Conservation (phyloP, 2,888 invertebrate species). For the Miltochrista miniata region DNA sequence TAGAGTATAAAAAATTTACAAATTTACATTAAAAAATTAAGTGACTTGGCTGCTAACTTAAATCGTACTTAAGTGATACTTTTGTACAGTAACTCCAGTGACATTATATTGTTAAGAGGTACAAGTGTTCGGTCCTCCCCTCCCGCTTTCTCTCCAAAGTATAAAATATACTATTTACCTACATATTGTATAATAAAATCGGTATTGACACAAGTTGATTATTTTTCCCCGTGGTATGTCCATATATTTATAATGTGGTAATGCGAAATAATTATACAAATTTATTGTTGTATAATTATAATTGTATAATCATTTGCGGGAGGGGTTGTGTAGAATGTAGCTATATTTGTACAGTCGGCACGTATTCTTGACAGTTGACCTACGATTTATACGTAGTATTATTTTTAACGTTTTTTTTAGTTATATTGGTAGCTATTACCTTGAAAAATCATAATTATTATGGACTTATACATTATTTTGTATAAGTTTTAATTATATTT, state of each 20-base stretch:
- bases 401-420: conserved; percentile 34
- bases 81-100: conserved; percentile 64
- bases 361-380: conserved; percentile 28
- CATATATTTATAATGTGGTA: neutral
- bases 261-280: neutral
- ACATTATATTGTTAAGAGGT: conserved; percentile 29
- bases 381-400: conserved; percentile 41
- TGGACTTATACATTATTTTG: conserved; percentile 29
- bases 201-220: neutral
- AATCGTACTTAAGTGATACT: conserved; percentile 59
- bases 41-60: conserved; percentile 67
- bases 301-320: neutral
- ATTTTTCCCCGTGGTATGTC: neutral
- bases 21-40: conserved; percentile 32
- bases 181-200: neutral
- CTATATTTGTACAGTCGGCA: conserved; percentile 9
- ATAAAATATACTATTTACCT: neutral
- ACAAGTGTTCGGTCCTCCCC: conserved; percentile 16
- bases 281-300: neutral
- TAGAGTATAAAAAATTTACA: conserved; percentile 20
- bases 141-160: neutral
- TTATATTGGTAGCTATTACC: conserved; percentile 46
- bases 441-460: conserved; percentile 20
- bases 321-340: neutral
- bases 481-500: conserved; percentile 23